A percentile compares a stretch with the other conserved stretches of the same genome.
Conservation (phyloP, 2,797 vertebrate genomes). For the Halcyon chelicuti region DNA sequence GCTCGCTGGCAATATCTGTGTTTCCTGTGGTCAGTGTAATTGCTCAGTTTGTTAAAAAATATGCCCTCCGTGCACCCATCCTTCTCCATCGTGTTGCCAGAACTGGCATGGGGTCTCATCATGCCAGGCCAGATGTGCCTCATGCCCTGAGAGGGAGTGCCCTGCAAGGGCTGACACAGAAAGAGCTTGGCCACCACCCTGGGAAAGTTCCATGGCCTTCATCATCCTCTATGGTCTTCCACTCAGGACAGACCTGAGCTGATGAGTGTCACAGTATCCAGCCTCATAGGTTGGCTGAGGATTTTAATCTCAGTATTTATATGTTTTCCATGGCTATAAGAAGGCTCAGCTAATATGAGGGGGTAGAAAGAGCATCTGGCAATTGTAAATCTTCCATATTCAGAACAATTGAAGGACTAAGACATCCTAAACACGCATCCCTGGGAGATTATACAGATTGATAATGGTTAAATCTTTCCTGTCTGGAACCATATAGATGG, state of each 20-base stretch:
- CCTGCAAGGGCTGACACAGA: background rate
- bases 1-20: background rate
- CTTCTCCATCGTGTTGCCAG: accelerated
- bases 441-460: background rate
- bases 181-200: background rate
- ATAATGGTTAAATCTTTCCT: background rate
- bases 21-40: background rate
- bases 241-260: background rate
- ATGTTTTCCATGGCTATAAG: background rate
- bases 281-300: background rate
- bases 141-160: background rate
- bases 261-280: background rate
- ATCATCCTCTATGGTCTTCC: background rate
- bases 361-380: background rate
- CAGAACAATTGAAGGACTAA: background rate
- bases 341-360: background rate
- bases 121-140: background rate
- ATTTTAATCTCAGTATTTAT: background rate
- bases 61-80: background rate
- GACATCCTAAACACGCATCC: background rate
- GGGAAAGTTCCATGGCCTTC: background rate
- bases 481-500: background rate
- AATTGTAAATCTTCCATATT: background rate
- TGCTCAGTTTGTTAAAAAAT: slow-evolving; percentile 24
- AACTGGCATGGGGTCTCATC: background rate